Conservation (phyloP, 2,888 invertebrate species). For the Torymus aiolomorphi region DNA sequence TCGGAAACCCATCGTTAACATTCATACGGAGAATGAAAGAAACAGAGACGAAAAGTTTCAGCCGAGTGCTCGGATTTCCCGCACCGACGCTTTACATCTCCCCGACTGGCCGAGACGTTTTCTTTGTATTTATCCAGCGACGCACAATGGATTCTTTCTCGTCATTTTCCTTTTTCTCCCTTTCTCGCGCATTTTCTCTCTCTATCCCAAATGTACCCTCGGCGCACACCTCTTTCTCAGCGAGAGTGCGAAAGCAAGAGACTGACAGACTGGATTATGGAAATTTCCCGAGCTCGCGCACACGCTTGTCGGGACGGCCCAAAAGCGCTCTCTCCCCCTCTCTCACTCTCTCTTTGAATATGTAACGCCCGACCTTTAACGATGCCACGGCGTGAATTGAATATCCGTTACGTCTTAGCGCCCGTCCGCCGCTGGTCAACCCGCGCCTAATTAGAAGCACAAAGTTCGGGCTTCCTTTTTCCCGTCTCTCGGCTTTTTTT, state of each 20-base stretch:
- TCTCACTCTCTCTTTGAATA: constrained; percentile 38
- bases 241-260: background rate
- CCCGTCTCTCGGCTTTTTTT: background rate
- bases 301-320: constrained; percentile 37
- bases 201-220: background rate
- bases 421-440: background rate
- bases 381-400: constrained; percentile 54
- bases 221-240: background rate
- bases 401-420: constrained; percentile 56
- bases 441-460: constrained; percentile 41
- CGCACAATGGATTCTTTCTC: constrained; percentile 9
- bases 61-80: background rate
- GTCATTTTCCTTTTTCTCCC: background rate
- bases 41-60: constrained; percentile 2
- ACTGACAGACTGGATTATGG: constrained; percentile 53
- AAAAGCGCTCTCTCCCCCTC: constrained; percentile 34
- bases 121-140: constrained; percentile 35
- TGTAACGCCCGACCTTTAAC: constrained; percentile 55
- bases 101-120: background rate
- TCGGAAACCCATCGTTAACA: no score
- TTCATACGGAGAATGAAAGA: background rate
- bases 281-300: constrained; percentile 40
- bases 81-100: constrained; percentile 2
- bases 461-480: constrained; percentile 20
- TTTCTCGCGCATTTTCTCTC: background rate